A percentile compares a stretch with the other conserved stretches of the same genome.
Evolutionary conservation across 2,888 invertebrate species (phyloP).

Genomic region (Hirtodrosophila confusa): DNA sequence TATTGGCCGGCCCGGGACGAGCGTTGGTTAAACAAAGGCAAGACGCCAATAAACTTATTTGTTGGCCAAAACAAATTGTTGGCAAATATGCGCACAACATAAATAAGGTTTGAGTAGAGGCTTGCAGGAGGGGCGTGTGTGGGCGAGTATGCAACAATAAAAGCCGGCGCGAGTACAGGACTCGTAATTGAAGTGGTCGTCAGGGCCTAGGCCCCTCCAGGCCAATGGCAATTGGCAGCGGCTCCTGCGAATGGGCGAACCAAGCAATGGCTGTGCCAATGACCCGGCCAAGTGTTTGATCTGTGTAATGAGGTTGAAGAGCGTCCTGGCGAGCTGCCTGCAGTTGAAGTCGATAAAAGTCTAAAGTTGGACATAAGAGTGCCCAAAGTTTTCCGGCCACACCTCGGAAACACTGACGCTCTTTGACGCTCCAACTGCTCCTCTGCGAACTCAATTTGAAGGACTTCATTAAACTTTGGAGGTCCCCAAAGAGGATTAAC

Average conservation of each 20-base stretch:
- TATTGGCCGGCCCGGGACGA: conserved; percentile 20
- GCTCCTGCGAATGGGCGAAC: conserved; percentile 65
- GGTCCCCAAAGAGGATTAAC: conserved; percentile 41
- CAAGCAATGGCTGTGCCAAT: conserved; percentile 38
- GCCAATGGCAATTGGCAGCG: conserved; percentile 33
- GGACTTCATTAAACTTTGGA: conserved; percentile 37
- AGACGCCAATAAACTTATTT: conserved; percentile 58
- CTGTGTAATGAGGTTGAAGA: conserved; percentile 42
- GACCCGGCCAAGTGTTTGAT: conserved; percentile 40
- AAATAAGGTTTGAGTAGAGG: conserved; percentile 49
- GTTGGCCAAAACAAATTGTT: conserved; percentile 60
- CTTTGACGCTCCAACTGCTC: conserved; percentile 26
- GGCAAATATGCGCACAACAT: conserved; percentile 50
- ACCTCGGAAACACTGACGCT: conserved; percentile 17
- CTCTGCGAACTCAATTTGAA: conserved; percentile 27
- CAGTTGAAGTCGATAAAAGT: not conserved
- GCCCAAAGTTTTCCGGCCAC: conserved; percentile 1
- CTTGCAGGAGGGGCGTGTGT: not conserved
- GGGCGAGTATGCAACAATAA: conserved; percentile 55
- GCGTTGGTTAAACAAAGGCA: conserved; percentile 46
- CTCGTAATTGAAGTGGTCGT: conserved; percentile 47
- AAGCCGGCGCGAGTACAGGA: conserved; percentile 51
- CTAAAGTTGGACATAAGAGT: conserved; percentile 1
- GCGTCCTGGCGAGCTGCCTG: conserved; percentile 1
- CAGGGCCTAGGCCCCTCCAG: conserved; percentile 20